These are phyloP conservation scores for Heliconius cydno DNA, from an alignment of 2,888 invertebrate genomes.

Conservation along the genomic window DNA sequence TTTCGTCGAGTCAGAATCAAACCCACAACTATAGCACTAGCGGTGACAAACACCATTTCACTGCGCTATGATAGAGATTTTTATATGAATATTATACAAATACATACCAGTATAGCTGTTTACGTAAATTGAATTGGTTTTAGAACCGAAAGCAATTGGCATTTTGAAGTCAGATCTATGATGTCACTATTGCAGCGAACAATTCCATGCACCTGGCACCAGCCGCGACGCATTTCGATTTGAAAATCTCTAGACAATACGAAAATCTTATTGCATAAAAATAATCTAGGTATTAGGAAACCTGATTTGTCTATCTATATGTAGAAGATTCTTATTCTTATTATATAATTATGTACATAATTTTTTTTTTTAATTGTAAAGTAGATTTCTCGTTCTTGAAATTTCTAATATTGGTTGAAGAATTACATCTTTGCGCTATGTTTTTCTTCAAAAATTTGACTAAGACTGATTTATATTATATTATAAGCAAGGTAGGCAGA, in stretches of 20 bases:
- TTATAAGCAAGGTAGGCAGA: neutral
- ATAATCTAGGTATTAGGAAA: neutral
- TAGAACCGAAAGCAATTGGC: slow-evolving; percentile 11
- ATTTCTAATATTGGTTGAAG: no score
- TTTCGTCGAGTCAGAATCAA: no score
- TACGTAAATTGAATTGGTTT: neutral
- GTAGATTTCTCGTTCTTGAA: no score
- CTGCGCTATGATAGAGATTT: no score
- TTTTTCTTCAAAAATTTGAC: no score
- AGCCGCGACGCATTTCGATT: slow-evolving; percentile 20
- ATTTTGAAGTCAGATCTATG: slow-evolving; percentile 28
- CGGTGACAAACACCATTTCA: no score
- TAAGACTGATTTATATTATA: no score
- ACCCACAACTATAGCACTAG: no score
- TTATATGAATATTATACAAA: no score
- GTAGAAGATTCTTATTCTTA: neutral
- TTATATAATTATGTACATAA: no score
- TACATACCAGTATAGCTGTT: neutral
- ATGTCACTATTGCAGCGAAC: slow-evolving; percentile 28
- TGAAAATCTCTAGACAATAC: slow-evolving; percentile 27
- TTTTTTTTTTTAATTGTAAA: no score
- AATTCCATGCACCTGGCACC: slow-evolving; percentile 27
- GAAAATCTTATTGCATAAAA: neutral
- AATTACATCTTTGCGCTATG: no score
- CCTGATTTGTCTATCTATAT: neutral